A percentile compares a stretch with the other conserved stretches of the same genome.
Evolutionary conservation across 2,797 vertebrate species (phyloP).

Genomic region (Sebastes cheni): DNA sequence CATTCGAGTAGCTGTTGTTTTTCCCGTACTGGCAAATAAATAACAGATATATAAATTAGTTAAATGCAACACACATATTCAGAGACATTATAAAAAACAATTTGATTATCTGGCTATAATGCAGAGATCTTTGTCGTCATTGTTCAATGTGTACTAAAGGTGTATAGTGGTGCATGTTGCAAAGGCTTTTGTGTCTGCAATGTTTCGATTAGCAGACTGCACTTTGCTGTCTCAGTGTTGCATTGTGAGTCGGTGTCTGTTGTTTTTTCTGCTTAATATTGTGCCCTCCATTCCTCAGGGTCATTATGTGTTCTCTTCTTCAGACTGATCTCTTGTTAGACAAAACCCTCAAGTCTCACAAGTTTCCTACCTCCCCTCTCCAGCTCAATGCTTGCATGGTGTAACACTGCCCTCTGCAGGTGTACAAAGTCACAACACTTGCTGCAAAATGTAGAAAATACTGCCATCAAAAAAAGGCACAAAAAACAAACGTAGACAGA

Average conservation of each 20-base stretch:
- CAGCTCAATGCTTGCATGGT: conserved; percentile 3
- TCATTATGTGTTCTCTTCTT: conserved; percentile 43
- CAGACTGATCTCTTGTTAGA: conserved; percentile 20
- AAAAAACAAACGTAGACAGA: neutral
- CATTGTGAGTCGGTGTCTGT: conserved; percentile 7
- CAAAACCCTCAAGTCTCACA: conserved; percentile 12
- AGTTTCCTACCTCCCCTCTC: neutral
- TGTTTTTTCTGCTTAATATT: conserved; percentile 14
- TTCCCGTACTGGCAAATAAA: conserved; percentile 27
- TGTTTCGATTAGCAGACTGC: conserved; percentile 16
- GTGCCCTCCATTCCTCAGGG: conserved; percentile 31
- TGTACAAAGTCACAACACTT: neutral
- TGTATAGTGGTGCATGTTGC: neutral
- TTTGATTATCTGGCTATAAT: neutral
- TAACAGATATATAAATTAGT: conserved; percentile 8
- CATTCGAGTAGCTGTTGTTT: conserved; percentile 8
- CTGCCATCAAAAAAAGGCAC: neutral
- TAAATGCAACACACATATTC: neutral
- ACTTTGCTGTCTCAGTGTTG: neutral
- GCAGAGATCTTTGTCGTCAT: neutral
- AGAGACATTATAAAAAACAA: neutral
- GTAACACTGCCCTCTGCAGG: conserved; percentile 75
- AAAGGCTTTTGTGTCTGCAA: neutral
- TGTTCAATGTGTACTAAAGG: neutral
- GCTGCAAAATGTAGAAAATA: neutral